These are phyloP conservation scores for Eilema sororculum DNA, from an alignment of 2,888 invertebrate species.

Conservation along the genomic window DNA sequence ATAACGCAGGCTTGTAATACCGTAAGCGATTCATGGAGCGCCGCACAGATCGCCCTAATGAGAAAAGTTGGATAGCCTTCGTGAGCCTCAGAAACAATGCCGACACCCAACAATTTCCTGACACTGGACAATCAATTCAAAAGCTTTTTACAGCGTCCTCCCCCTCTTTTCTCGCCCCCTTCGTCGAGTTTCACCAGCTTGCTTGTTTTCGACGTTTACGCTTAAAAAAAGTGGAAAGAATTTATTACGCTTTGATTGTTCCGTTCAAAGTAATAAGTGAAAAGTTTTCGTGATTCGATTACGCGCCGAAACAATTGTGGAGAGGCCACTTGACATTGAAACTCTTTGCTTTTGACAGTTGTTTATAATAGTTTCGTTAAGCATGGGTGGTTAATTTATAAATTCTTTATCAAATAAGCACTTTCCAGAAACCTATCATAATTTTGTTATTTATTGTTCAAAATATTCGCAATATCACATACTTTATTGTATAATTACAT, in stretches of 20 bases:
- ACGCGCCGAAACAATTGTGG: constrained; percentile 12
- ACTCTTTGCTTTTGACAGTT: neutral
- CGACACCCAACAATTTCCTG: constrained; percentile 78
- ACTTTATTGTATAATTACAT: no score
- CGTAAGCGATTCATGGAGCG: constrained; percentile 68
- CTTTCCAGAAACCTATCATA: neutral
- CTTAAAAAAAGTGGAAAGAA: constrained; percentile 64
- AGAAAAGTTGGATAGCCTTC: constrained; percentile 81
- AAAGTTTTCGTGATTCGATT: constrained; percentile 43
- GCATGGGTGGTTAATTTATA: neutral
- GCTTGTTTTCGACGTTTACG: constrained; percentile 65
- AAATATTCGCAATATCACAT: neutral
- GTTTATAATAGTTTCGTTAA: neutral
- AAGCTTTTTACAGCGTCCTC: constrained; percentile 71
- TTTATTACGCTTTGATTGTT: constrained; percentile 59
- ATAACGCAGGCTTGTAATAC: constrained; percentile 62
- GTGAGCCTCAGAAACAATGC: constrained; percentile 77
- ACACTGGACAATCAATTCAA: constrained; percentile 82
- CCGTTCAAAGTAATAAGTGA: constrained; percentile 25
- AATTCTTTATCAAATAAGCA: neutral
- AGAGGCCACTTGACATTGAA: neutral
- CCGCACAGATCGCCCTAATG: constrained; percentile 81
- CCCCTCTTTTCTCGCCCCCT: constrained; percentile 31
- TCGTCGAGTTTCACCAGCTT: constrained; percentile 64
- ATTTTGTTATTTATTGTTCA: neutral